Percentiles rank a stretch among this genome's conserved stretches.
Evolutionary conservation across 2,113 vertebrate species (phyloP).

Genomic region (Pelobates fuscus): DNA sequence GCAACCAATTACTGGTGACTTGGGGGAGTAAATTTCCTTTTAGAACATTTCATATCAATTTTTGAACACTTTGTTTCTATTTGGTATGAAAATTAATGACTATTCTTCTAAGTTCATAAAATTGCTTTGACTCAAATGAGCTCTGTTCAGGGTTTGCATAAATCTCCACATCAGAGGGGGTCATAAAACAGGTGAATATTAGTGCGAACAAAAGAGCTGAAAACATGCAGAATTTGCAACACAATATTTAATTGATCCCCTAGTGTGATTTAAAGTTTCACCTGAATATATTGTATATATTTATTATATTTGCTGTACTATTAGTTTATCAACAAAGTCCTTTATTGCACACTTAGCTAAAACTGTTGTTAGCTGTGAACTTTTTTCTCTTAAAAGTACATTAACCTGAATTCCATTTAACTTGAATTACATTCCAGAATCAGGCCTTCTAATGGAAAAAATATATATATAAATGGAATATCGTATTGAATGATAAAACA

Average conservation of each 20-base stretch:
- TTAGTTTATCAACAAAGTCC: neutral
- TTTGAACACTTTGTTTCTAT: slow-evolving; percentile 1
- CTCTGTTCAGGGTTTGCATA: neutral
- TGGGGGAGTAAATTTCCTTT: neutral
- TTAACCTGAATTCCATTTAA: neutral
- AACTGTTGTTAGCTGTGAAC: slow-evolving; percentile 5
- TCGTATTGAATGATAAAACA: no score
- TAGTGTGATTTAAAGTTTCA: slow-evolving; percentile 10
- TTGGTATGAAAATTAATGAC: neutral
- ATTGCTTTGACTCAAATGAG: slow-evolving; percentile 7
- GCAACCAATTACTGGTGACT: slow-evolving; percentile 6
- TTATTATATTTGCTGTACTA: neutral
- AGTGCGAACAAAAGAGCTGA: slow-evolving; percentile 1
- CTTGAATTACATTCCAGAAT: neutral
- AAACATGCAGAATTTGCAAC: neutral
- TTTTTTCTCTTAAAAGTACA: neutral
- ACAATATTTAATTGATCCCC: slow-evolving; percentile 17
- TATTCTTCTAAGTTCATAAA: neutral
- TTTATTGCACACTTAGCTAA: slow-evolving; percentile 9
- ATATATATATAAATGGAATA: no score
- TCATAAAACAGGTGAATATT: neutral
- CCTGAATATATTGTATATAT: slow-evolving; percentile 4
- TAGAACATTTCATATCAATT: neutral
- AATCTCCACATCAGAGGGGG: slow-evolving; percentile 11
- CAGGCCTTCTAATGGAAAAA: neutral